Conservation (phyloP, 1,140 invertebrate species). For the Diuraphis noxia region DNA sequence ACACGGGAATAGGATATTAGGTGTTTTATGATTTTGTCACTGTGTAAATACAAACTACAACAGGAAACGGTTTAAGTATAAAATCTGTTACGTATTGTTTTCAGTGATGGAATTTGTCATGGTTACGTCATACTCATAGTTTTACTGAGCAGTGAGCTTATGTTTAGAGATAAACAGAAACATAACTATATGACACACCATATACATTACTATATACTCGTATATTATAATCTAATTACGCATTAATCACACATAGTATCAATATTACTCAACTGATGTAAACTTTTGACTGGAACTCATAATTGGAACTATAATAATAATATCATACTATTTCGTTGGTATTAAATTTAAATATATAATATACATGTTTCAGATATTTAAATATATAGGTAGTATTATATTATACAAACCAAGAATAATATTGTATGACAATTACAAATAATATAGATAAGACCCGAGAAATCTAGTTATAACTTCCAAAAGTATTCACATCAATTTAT, state of each 20-base stretch:
- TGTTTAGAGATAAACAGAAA: background rate
- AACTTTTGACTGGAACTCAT: background rate
- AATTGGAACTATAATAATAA: background rate
- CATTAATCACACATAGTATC: background rate
- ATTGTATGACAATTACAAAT: background rate
- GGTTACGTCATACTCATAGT: background rate
- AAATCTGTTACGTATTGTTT: conserved; percentile 32
- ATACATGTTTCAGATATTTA: no score
- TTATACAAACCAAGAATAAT: background rate
- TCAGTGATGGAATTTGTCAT: background rate
- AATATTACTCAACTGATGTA: background rate
- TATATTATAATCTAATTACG: background rate
- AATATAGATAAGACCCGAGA: background rate
- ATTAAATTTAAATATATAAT: background rate
- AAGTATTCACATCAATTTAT: background rate
- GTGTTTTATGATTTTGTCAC: background rate
- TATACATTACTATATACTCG: background rate
- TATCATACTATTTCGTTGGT: background rate
- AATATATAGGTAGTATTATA: no score
- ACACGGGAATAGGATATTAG: background rate
- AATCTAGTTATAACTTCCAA: background rate
- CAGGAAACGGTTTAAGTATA: conserved; percentile 22
- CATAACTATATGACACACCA: conserved; percentile 4
- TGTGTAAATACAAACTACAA: background rate
- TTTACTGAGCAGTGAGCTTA: background rate